Conservation (phyloP, 2,888 invertebrate genomes). For the Fragum fragum region DNA sequence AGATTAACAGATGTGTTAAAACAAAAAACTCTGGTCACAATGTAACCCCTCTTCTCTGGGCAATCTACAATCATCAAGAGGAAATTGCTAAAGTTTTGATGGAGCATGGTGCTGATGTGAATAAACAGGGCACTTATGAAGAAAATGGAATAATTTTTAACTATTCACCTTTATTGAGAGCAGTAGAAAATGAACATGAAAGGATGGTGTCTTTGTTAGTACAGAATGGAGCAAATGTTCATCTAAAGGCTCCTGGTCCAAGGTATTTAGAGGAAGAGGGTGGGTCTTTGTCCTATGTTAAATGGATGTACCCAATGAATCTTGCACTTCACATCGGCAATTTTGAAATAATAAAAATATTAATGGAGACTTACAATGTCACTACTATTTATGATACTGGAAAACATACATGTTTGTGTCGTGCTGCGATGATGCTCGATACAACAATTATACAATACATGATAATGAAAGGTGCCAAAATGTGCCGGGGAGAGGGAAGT, state of each 20-base stretch:
- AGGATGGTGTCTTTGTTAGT: slow-evolving; percentile 33
- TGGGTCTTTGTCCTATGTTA: slow-evolving; percentile 28
- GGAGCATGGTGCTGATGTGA: slow-evolving; percentile 29
- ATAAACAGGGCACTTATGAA: slow-evolving; percentile 42
- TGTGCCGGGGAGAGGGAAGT: slow-evolving; percentile 25
- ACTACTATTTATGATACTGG: slow-evolving; percentile 15
- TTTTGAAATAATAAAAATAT: slow-evolving; percentile 17
- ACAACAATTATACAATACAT: slow-evolving; percentile 9
- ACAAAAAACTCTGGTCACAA: slow-evolving; percentile 21
- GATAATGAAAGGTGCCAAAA: slow-evolving; percentile 4
- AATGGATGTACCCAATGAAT: slow-evolving; percentile 30
- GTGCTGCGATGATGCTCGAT: slow-evolving; percentile 25
- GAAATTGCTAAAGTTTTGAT: slow-evolving; percentile 40
- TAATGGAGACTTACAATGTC: slow-evolving; percentile 30
- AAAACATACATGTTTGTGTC: slow-evolving; percentile 47
- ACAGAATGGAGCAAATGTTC: slow-evolving; percentile 40
- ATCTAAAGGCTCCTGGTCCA: slow-evolving; percentile 39
- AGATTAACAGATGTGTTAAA: slow-evolving; percentile 31
- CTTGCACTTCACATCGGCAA: slow-evolving; percentile 19
- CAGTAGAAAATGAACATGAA: slow-evolving; percentile 36
- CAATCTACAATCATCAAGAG: slow-evolving; percentile 29
- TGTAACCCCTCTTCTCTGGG: slow-evolving; percentile 44
- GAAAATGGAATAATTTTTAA: slow-evolving; percentile 9
- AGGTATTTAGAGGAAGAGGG: slow-evolving; percentile 53
- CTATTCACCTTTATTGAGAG: slow-evolving; percentile 38